These are phyloP conservation scores for Rhamphomyia laevipes DNA, from an alignment of 2,888 invertebrate genomes.

Conservation along the genomic window DNA sequence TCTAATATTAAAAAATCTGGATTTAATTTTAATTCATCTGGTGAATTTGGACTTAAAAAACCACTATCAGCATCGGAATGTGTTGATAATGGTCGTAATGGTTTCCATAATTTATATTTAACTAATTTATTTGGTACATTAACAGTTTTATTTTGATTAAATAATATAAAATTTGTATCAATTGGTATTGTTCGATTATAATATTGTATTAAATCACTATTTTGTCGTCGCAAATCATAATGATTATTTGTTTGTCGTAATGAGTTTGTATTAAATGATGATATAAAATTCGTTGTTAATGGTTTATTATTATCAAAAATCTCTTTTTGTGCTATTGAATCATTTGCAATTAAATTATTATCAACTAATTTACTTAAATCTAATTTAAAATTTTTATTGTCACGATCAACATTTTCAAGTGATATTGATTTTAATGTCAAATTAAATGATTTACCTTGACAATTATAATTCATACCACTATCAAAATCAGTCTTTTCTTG, in stretches of 20 bases:
- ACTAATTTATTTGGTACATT: background rate
- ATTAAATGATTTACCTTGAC: too few relatives aligned
- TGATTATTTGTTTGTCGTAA: background rate
- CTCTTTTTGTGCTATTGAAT: conserved; percentile 8
- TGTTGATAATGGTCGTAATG: conserved; percentile 30
- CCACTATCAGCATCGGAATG: conserved; percentile 54
- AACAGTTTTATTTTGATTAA: conserved; percentile 19
- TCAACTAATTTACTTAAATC: background rate
- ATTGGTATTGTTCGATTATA: conserved; percentile 33
- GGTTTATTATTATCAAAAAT: conserved; percentile 26
- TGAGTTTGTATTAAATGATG: background rate
- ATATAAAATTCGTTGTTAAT: conserved; percentile 29
- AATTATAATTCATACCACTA: background rate
- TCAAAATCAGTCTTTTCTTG: background rate
- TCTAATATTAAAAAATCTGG: conserved; percentile 33
- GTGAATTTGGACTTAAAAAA: conserved; percentile 50
- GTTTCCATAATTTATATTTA: conserved; percentile 34
- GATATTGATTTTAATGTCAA: conserved; percentile 18
- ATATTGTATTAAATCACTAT: conserved; percentile 14
- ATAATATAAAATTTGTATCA: conserved; percentile 36
- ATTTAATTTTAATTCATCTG: conserved; percentile 39
- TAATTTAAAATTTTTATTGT: conserved; percentile 1
- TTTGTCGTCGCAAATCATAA: conserved; percentile 13
- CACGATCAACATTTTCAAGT: conserved; percentile 12
- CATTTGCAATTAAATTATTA: too few relatives aligned